phyloP scores from a whole-genome alignment of 2,797 vertebrate species.

The Chlorospingus flavigularis region DNA sequence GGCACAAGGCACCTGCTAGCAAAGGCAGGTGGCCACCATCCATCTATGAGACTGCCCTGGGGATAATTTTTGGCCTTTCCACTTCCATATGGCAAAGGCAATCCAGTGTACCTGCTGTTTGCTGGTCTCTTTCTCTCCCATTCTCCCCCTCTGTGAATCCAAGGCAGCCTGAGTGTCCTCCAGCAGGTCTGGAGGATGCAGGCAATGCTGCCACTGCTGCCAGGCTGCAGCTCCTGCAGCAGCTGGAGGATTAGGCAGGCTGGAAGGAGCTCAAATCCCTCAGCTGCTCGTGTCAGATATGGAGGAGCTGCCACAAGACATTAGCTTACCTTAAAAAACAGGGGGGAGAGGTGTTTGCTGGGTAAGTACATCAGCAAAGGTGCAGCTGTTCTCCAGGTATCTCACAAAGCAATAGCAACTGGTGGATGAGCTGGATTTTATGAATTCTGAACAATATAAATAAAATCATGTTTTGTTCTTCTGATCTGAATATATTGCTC shows the following conservation, averaged over 20 bases:
- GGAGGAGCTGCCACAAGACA: neutral
- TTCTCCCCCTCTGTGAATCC: neutral
- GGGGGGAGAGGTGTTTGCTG: neutral
- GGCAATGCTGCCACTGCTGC: neutral
- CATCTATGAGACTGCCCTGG: accelerated
- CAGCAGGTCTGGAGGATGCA: neutral
- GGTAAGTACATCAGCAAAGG: neutral
- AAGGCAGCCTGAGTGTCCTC: neutral
- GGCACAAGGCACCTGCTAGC: neutral
- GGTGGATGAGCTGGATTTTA: neutral
- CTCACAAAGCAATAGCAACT: neutral
- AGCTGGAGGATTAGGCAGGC: constrained; percentile 6
- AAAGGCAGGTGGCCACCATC: neutral
- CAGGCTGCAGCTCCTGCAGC: neutral
- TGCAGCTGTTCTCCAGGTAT: neutral
- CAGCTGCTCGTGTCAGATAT: neutral
- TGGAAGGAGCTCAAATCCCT: constrained; percentile 15
- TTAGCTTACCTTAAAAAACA: neutral
- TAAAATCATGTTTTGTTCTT: neutral
- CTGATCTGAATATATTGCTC: neutral
- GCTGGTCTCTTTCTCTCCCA: neutral
- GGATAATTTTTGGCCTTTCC: neutral
- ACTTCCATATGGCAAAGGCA: neutral
- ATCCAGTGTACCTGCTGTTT: neutral
- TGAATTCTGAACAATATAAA: neutral